phyloP scores from a whole-genome alignment of 2,113 vertebrate species.

The Ascaphus truei region DNA sequence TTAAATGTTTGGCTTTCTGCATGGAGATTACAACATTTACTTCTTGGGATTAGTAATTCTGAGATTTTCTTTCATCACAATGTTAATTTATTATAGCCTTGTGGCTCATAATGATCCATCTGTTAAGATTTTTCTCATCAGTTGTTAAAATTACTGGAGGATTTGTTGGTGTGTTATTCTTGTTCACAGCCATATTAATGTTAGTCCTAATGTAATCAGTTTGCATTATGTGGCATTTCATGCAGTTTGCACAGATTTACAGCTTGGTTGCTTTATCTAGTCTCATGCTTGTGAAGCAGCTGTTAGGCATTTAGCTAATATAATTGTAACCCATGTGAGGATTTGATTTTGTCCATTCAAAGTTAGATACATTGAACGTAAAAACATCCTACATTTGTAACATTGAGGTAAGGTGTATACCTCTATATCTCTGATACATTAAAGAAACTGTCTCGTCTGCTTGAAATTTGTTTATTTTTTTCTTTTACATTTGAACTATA shows the following conservation, averaged over 20 bases:
- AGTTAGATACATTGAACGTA: slow-evolving; percentile 28
- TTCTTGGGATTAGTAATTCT: slow-evolving; percentile 60
- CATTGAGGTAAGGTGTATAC: too few relatives aligned
- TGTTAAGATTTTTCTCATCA: slow-evolving; percentile 58
- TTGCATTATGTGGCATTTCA: slow-evolving; percentile 60
- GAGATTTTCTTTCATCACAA: slow-evolving; percentile 61
- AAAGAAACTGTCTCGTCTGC: too few relatives aligned
- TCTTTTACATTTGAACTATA: too few relatives aligned
- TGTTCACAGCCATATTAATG: slow-evolving; percentile 61
- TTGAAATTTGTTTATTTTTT: too few relatives aligned
- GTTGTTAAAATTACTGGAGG: slow-evolving; percentile 75
- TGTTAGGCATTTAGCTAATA: slow-evolving; percentile 66
- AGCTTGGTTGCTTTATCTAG: slow-evolving; percentile 64
- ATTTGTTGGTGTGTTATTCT: slow-evolving; percentile 66
- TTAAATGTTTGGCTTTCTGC: slow-evolving; percentile 42
- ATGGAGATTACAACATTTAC: slow-evolving; percentile 41
- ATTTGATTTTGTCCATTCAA: slow-evolving; percentile 43
- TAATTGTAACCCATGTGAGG: slow-evolving; percentile 51
- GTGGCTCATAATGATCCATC: slow-evolving; percentile 57
- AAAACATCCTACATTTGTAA: too few relatives aligned
- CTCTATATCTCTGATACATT: too few relatives aligned
- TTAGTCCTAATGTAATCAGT: slow-evolving; percentile 66
- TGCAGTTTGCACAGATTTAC: slow-evolving; percentile 62
- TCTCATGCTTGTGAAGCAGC: slow-evolving; percentile 58
- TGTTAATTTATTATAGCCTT: slow-evolving; percentile 51